Evolutionary conservation across 1,140 invertebrate species (phyloP).

Genomic region (Sycobia sp.): DNA sequence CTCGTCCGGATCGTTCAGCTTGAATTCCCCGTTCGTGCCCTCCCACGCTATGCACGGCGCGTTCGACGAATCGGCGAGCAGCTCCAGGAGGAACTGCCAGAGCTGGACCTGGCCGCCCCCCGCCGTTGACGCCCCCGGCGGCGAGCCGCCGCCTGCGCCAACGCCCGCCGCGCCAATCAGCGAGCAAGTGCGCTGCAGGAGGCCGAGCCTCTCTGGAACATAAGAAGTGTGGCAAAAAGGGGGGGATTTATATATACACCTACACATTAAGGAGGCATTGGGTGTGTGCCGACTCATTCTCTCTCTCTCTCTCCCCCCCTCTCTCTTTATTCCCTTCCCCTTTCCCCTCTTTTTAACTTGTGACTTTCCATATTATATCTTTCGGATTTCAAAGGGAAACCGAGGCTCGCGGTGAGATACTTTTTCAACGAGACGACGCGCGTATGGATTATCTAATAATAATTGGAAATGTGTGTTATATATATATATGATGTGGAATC

Average conservation of each 20-base stretch:
- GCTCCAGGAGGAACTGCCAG: constrained; percentile 98
- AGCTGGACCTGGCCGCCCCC: constrained; percentile 92
- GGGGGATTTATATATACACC: constrained; percentile 3
- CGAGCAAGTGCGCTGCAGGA: constrained; percentile 55
- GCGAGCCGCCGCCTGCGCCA: constrained; percentile 61
- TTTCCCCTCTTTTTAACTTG: too few species aligned
- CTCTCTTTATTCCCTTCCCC: too few species aligned
- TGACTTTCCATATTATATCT: too few species aligned
- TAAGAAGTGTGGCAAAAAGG: constrained; percentile 9
- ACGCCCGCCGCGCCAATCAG: constrained; percentile 58
- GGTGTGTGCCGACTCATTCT: not conserved
- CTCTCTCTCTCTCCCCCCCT: not conserved
- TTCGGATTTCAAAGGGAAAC: too few species aligned
- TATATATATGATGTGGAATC: too few species aligned
- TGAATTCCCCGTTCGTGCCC: constrained; percentile 95
- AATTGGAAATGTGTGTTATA: too few species aligned
- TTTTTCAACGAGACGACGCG: too few species aligned
- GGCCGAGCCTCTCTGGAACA: constrained; percentile 56
- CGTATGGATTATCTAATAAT: too few species aligned
- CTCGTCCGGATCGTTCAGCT: constrained; percentile 96
- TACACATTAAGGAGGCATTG: too few species aligned
- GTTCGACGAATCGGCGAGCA: constrained; percentile 92
- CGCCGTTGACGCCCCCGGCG: constrained; percentile 62
- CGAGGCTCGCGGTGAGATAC: too few species aligned
- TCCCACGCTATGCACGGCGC: constrained; percentile 95